These are phyloP conservation scores for Diadophis punctatus DNA, from an alignment of 2,113 vertebrate species.

Conservation along the genomic window DNA sequence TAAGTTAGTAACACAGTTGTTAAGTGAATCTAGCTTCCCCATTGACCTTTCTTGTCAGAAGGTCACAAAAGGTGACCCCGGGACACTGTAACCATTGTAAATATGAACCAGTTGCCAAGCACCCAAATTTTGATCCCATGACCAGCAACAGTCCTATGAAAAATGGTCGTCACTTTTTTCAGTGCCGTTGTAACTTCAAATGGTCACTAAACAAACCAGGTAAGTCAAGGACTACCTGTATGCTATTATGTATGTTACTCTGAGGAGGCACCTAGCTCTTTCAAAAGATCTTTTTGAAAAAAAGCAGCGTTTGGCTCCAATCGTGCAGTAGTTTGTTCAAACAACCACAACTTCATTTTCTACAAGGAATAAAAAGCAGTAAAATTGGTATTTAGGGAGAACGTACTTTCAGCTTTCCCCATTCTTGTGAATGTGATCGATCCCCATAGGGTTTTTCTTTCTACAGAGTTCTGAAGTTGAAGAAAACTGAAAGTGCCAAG, in stretches of 20 bases:
- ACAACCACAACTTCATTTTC: background rate
- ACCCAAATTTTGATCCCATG: no score
- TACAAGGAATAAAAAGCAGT: background rate
- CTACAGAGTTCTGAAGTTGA: constrained; percentile 84
- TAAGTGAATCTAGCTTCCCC: no score
- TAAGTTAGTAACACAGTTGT: no score
- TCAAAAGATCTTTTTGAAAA: background rate
- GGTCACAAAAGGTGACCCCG: no score
- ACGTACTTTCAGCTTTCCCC: background rate
- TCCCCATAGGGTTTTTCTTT: background rate
- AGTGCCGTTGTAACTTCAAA: background rate
- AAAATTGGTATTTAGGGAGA: background rate
- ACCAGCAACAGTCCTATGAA: background rate
- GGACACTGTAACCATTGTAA: no score
- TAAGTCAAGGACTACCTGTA: background rate
- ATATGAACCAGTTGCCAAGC: no score
- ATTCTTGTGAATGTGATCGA: background rate
- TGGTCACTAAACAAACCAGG: background rate
- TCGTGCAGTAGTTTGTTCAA: background rate
- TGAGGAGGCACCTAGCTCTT: background rate
- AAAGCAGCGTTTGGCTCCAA: background rate
- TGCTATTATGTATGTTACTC: background rate
- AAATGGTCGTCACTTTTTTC: background rate
- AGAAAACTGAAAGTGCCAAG: constrained; percentile 68
- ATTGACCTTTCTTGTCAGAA: no score